Base-by-base conservation (phyloP, 1,140 invertebrate genomes). In the Polypedilum vanderplanki region DNA sequence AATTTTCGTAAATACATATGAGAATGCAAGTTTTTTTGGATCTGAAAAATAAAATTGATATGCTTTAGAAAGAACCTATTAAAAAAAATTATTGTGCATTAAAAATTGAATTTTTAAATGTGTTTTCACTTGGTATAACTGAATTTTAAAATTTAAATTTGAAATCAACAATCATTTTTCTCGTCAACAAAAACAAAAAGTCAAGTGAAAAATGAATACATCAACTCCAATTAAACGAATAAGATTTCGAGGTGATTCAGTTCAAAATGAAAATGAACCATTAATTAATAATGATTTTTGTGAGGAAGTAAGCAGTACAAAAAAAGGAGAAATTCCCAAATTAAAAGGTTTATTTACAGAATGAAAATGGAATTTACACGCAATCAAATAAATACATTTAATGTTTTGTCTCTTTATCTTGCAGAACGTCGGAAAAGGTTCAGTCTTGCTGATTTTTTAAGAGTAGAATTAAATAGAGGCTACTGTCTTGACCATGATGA, bases 401-500 rank as follows among this genome's bases (percentile, higher is more conserved):
- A 10, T 70, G 40, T 77, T 46, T 79, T 79, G 57, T 57, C 3
- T 15, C 8, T 15, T 81, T 81, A 46, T 77, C 83, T 82, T 82
- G 79, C 77, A 76, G 77, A 85, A 84, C 18, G 46, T 12, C 12
- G 46, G 5, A 85, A 83, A 78, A 80, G 79, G 65, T 83, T 85
- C 7, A 91, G 90, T 3, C 81, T 92, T 64, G 85, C 87, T 75
- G 85, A 90, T 75, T 97, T 97, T 84, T 84, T 98, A 64, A 88
- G 89, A 79, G 89, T 92, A 41, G 96, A 98, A 85, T 84, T 98
- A 77, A 96, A 93, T 4, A 86, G 96, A 78, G 93, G 93, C 12
- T 98, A 98, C 85, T 85, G 92, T 78, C 83, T 97, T 40, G 94
- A 98, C 84, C 90, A 97, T 82, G 95, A 98, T 80, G 95, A 98